These are phyloP conservation scores for Anabacerthia variegaticeps DNA, from an alignment of 2,797 vertebrate species.

Conservation along the genomic window DNA sequence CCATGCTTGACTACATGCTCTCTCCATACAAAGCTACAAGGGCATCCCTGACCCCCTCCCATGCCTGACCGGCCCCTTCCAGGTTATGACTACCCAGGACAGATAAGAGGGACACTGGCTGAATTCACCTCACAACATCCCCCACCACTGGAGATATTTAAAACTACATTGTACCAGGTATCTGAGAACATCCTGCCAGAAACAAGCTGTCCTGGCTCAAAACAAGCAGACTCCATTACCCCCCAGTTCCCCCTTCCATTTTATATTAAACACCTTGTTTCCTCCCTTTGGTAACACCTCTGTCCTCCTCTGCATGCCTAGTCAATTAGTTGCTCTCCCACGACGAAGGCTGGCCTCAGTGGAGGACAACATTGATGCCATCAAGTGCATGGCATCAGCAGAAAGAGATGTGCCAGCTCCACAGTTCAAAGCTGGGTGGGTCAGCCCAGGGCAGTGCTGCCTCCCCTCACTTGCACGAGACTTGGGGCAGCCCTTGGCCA, in stretches of 20 bases:
- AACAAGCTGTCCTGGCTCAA: background rate
- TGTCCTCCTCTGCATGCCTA: background rate
- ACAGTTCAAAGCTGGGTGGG: background rate
- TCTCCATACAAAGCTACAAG: rapidly evolving
- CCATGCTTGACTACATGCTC: background rate
- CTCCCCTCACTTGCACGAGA: background rate
- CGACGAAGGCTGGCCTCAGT: background rate
- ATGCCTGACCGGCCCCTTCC: background rate
- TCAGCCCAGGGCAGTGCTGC: background rate
- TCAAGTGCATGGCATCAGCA: background rate
- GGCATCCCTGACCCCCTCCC: background rate
- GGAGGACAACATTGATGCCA: background rate
- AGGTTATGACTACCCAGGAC: background rate
- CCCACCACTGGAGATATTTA: background rate
- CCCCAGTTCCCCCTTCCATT: background rate
- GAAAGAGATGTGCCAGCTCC: background rate
- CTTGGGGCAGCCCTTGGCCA: background rate
- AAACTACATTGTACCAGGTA: background rate
- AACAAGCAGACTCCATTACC: background rate
- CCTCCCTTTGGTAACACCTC: background rate
- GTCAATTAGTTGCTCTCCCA: background rate
- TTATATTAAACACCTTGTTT: background rate
- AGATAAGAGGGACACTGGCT: background rate
- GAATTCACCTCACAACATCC: background rate
- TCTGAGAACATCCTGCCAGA: background rate